A percentile compares a stretch with the other conserved stretches of the same genome.
phyloP scores from a whole-genome alignment of 2,113 vertebrate species.

The Melanerpes formicivorus region DNA sequence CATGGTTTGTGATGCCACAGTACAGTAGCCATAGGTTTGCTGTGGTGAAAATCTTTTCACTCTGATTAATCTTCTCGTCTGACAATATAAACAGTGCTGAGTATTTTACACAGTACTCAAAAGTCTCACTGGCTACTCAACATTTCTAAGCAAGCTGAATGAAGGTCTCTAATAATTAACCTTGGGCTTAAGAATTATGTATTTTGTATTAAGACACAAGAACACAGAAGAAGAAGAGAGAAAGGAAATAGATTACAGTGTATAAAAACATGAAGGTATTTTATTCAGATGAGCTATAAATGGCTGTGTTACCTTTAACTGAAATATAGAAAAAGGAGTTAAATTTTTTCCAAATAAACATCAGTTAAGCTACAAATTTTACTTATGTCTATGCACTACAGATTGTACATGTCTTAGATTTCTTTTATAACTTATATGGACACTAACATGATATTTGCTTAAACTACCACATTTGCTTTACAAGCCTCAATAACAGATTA shows the following conservation, averaged over 20 bases:
- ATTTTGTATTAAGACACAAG: not conserved
- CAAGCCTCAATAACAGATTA: not conserved
- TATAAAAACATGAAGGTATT: not conserved
- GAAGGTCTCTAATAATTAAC: slow-evolving; percentile 5
- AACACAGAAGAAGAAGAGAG: not conserved
- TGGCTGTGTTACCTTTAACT: not conserved
- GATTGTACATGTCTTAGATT: not conserved
- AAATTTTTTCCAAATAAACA: not conserved
- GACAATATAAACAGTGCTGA: not conserved
- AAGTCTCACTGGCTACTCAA: not conserved
- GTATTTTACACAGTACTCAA: not conserved
- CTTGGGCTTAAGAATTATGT: not conserved
- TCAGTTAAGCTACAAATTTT: not conserved
- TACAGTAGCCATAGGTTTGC: not conserved
- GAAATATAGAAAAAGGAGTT: not conserved
- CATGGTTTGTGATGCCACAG: not conserved
- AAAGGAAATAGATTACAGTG: not conserved
- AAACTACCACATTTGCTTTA: not conserved
- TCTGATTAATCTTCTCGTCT: slow-evolving; percentile 13
- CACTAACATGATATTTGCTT: not conserved
- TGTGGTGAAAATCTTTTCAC: not conserved
- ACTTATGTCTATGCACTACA: not conserved
- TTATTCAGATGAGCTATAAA: not conserved
- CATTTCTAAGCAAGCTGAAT: not conserved
- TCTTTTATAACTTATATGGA: not conserved